These are phyloP conservation scores for Pilophorus perplexus DNA, from an alignment of 2,888 invertebrate species.

Conservation along the genomic window DNA sequence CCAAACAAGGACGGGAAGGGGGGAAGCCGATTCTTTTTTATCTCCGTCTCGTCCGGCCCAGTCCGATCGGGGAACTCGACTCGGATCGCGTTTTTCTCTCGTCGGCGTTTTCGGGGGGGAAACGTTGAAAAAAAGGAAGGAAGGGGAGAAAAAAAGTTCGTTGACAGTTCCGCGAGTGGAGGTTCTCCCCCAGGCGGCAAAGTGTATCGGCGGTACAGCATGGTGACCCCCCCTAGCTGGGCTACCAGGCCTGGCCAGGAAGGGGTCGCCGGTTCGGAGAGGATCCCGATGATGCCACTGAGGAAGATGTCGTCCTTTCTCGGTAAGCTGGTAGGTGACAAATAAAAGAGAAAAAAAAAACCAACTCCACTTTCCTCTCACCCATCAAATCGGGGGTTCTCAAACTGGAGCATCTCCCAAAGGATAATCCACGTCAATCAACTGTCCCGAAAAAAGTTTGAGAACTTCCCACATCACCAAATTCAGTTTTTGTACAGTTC, in stretches of 20 bases:
- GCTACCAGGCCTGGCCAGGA: conserved; percentile 16
- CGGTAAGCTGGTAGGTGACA: conserved; percentile 39
- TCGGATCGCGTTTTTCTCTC: no score
- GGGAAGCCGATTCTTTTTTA: conserved; percentile 10
- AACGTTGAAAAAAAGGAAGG: no score
- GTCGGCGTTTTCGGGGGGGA: neutral
- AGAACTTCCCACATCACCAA: no score
- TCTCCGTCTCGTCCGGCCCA: conserved; percentile 2
- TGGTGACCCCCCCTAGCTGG: conserved; percentile 38
- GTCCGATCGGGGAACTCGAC: conserved; percentile 7
- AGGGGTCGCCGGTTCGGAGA: conserved; percentile 12
- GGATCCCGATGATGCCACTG: conserved; percentile 1
- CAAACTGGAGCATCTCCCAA: no score
- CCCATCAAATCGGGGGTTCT: no score
- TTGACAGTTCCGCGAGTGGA: no score
- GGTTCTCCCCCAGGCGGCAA: conserved; percentile 17
- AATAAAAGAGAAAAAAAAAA: neutral
- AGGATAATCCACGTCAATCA: no score
- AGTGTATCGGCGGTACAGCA: conserved; percentile 36
- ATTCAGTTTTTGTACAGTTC: no score
- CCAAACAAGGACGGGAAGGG: neutral
- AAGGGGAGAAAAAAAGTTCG: no score
- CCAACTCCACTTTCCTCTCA: no score
- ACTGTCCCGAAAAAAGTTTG: no score
- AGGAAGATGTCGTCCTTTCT: conserved; percentile 31